Conservation (phyloP, 2,113 vertebrate genomes). For the Anolis carolinensis region DNA sequence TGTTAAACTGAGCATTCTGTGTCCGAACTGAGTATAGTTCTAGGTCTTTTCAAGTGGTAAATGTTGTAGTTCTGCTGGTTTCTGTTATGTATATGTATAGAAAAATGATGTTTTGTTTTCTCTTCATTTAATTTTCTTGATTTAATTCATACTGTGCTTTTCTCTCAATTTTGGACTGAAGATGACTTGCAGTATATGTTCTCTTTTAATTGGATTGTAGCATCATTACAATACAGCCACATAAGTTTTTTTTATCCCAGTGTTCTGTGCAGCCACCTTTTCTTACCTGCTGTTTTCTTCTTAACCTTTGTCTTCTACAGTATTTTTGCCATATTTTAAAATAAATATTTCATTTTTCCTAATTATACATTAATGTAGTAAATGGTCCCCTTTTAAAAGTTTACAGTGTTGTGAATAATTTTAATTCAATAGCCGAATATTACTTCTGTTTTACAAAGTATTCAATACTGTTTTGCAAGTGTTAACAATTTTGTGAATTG, state of each 20-base stretch:
- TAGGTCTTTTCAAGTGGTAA: no score
- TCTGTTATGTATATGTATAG: not conserved
- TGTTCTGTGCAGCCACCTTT: not conserved
- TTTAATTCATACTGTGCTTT: no score
- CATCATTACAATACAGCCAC: not conserved
- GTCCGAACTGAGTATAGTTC: no score
- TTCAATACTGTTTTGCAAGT: constrained; percentile 5
- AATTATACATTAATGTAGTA: not conserved
- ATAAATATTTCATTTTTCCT: not conserved
- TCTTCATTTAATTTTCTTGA: no score
- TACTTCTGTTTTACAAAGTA: not conserved
- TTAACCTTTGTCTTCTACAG: not conserved
- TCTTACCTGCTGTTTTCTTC: not conserved
- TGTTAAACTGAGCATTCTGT: no score
- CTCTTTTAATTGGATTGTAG: not conserved
- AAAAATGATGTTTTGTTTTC: not conserved
- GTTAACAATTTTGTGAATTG: not conserved
- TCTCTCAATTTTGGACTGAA: no score
- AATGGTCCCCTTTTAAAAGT: not conserved
- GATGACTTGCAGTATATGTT: not conserved
- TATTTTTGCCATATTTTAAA: not conserved
- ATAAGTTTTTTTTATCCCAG: not conserved
- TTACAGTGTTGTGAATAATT: not conserved
- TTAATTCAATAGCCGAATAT: not conserved
- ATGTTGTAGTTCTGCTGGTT: not conserved